Base-by-base conservation (phyloP, 2,797 vertebrate species). In the Bryconaethiops microstoma region DNA sequence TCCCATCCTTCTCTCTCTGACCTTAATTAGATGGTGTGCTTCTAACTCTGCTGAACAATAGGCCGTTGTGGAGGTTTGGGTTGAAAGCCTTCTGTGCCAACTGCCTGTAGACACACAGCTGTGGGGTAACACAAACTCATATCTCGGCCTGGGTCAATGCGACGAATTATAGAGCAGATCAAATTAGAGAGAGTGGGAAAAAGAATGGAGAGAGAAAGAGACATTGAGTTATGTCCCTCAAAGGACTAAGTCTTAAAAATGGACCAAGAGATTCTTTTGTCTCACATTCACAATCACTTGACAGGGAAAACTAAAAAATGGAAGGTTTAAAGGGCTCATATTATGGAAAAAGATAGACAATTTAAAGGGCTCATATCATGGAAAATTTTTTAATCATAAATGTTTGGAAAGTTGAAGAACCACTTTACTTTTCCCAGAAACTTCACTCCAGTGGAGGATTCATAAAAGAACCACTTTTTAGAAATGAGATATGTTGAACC, bases 81-180 rank as follows among this genome's bases (percentile, higher is more conserved):
- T 89, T 88, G 88, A 87, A 88, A 88, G 77, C 76, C 87, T 86
- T 85, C 83, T 50, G 86, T 79, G 86, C 88, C 85, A 89, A 89
- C 88, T 87, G 90, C 92, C 93, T 85, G 80, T 87, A 91, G 92
- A 92, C 88, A 90, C 87, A 88, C 91, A 92, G 92, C 91, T 92
- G 93, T 85, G 13, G 79, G 85, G 79, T 25, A 87, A 91, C 85
- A 84, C 79, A 82, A 68, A 83, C 81, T 80, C 40, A 80, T 79
- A 85, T 91, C 87, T 88, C 85, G 85, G 76, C 86, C 64, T n/a
- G 13, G 78, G 75, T 70, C 87, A 88, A 88, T 85, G 89, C 75
- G 50, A 80, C 81, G 82, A 87, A 89, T 88, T 82, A 84, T 84
- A 59, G 48, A 77, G 80, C 74, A 79, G 87, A 90, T 91, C 87